Conservation (phyloP, 2,113 vertebrate genomes). For the Morone saxatilis region DNA sequence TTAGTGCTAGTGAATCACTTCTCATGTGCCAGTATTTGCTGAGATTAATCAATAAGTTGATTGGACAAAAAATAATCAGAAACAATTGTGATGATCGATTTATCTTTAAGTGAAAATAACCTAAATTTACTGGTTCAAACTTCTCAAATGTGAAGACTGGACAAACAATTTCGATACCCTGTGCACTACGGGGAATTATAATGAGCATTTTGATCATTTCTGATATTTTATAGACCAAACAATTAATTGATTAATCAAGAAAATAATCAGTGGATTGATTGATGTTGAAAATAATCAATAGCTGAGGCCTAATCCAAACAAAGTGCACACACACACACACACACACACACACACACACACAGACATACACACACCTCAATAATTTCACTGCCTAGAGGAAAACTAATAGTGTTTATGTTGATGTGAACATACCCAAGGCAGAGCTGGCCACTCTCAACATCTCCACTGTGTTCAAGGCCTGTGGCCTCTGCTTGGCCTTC, state of each 20-base stretch:
- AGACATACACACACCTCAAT: neutral
- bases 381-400: neutral
- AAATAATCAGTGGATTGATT: too few species aligned
- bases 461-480: conserved; percentile 97
- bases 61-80: neutral
- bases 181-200: neutral
- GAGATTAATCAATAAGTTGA: neutral
- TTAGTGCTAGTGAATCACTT: neutral
- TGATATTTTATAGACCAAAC: neutral
- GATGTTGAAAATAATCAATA: too few species aligned
- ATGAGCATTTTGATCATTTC: neutral
- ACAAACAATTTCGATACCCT: neutral
- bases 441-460: conserved; percentile 97
- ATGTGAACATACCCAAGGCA: conserved; percentile 87
- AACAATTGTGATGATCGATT: neutral
- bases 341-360: too few species aligned
- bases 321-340: too few species aligned
- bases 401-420: too few species aligned
- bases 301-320: too few species aligned
- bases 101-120: neutral
- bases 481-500: conserved; percentile 95
- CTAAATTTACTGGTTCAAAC: neutral
- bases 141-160: neutral
- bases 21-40: neutral
- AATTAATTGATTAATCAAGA: too few species aligned